Base-by-base conservation (phyloP, 2,888 invertebrate genomes). In the Antheraea yamamai region DNA sequence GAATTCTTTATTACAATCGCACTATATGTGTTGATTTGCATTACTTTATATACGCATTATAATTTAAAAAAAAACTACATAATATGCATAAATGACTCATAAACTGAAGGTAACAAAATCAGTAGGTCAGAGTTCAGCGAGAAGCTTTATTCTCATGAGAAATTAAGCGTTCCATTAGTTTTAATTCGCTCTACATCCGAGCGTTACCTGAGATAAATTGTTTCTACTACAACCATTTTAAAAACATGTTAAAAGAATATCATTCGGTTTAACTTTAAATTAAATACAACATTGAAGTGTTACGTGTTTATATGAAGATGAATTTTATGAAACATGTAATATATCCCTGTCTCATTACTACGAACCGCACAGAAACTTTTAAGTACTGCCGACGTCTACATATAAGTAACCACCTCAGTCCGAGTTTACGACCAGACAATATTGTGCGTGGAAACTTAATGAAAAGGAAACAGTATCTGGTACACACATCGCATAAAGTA, bases 91-190 rank as follows among this genome's bases (percentile, higher is more conserved):
- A n/a, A 39, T 70, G 35, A 70, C 39, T 39, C 35, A 26, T 39
- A 70, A 70, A 39, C 39, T 39, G 70, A n/a, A 70, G 39, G 35
- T 70, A 70, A 70, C 70, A 12, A 23, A 70, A 70, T 70, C 39
- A 70, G 35, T 39, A n/a, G 39, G 70, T 39, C 39, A 68, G 47
- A 84, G 87, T 83, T 85, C 86, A 84, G 87, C 85, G 84, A 84
- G 82, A 81, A 88, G 89, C 87, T 90, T 90, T 91, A 93, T 92
- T 88, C 94, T 94, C 94, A 91, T 92, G 94, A 94, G 94, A 94
- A 94, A 94, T 94, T 94, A 94, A 92, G 90, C 87, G 92, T 91
- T 93, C 94, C 94, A 94, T 94, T 94, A 94, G 93, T 94, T 94
- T 94, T 94, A 94, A 94, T 94, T 94, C 92, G 92, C 92, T 90